A percentile compares a stretch with the other conserved stretches of the same genome.
Evolutionary conservation across 2,113 vertebrate genomes (phyloP).

Genomic region (Vulpes vulpes): DNA sequence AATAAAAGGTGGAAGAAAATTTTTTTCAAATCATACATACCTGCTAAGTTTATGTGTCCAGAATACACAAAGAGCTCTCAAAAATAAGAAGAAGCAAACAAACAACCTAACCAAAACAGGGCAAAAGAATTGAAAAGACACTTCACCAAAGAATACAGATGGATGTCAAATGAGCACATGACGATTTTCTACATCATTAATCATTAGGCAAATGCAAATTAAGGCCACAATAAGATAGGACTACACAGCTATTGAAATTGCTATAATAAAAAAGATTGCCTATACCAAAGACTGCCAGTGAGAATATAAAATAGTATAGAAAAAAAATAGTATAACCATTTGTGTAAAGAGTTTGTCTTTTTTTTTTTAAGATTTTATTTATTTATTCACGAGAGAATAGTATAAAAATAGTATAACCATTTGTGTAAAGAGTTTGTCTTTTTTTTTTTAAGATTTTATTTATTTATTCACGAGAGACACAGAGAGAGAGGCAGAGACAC

Average conservation of each 20-base stretch:
- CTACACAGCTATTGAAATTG: not conserved
- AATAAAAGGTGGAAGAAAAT: slow-evolving; percentile 20
- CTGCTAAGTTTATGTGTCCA: not conserved
- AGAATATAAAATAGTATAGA: not conserved
- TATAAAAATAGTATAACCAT: not conserved
- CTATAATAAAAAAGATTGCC: slow-evolving; percentile 19
- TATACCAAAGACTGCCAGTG: not conserved
- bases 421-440: not conserved
- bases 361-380: not conserved
- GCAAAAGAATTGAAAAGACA: not conserved
- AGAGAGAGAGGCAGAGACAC: too few relatives aligned
- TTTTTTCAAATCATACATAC: not conserved
- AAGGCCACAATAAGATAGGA: not conserved
- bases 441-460: not conserved
- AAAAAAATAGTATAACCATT: not conserved
- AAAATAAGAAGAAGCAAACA: slow-evolving; percentile 27
- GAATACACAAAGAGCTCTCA: slow-evolving; percentile 14
- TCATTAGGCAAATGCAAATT: not conserved
- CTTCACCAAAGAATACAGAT: not conserved
- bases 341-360: not conserved
- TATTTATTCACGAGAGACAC: too few relatives aligned
- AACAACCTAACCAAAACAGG: not conserved
- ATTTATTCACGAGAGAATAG: too few relatives aligned
- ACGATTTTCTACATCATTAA: not conserved
- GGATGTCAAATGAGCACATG: not conserved